Evolutionary conservation across 2,797 vertebrate species (phyloP).

Genomic region (Epinephelus coioides): DNA sequence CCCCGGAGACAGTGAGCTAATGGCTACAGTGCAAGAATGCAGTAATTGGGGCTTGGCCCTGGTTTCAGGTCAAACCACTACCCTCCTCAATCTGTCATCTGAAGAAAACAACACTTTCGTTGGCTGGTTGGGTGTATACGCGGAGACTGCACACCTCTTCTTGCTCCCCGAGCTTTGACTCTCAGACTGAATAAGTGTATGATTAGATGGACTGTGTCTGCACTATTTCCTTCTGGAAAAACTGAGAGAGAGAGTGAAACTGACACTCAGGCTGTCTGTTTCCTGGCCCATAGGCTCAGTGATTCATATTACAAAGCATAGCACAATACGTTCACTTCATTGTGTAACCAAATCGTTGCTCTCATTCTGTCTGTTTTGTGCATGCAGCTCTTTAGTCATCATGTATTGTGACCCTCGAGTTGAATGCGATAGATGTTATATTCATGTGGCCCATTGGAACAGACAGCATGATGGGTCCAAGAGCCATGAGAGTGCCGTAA

Average conservation of each 20-base stretch:
- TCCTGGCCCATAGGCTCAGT: slow-evolving; percentile 65
- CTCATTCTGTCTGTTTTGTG: slow-evolving; percentile 73
- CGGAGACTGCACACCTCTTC: slow-evolving; percentile 69
- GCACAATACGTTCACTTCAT: slow-evolving; percentile 70
- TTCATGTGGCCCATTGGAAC: slow-evolving; percentile 41
- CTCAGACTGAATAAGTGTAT: slow-evolving; percentile 66
- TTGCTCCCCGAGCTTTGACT: slow-evolving; percentile 34
- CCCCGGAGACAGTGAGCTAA: slow-evolving; percentile 87
- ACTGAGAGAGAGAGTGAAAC: slow-evolving; percentile 69
- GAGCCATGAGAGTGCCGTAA: slow-evolving; percentile 37
- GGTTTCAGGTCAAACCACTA: slow-evolving; percentile 74
- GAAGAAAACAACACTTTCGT: slow-evolving; percentile 68
- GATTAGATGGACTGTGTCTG: slow-evolving; percentile 74
- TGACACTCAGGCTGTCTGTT: slow-evolving; percentile 76
- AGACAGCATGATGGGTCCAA: slow-evolving; percentile 29
- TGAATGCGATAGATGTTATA: slow-evolving; percentile 45
- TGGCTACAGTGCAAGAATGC: slow-evolving; percentile 80
- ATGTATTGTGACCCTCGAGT: slow-evolving; percentile 46
- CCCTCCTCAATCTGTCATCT: slow-evolving; percentile 63
- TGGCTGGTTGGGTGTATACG: slow-evolving; percentile 56
- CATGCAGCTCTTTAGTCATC: slow-evolving; percentile 60
- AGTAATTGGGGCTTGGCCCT: slow-evolving; percentile 76
- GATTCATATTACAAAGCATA: slow-evolving; percentile 75
- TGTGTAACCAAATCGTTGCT: slow-evolving; percentile 63
- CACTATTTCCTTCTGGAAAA: slow-evolving; percentile 80